phyloP scores from a whole-genome alignment of 2,113 vertebrate genomes.

The Trematomus loennbergii region DNA sequence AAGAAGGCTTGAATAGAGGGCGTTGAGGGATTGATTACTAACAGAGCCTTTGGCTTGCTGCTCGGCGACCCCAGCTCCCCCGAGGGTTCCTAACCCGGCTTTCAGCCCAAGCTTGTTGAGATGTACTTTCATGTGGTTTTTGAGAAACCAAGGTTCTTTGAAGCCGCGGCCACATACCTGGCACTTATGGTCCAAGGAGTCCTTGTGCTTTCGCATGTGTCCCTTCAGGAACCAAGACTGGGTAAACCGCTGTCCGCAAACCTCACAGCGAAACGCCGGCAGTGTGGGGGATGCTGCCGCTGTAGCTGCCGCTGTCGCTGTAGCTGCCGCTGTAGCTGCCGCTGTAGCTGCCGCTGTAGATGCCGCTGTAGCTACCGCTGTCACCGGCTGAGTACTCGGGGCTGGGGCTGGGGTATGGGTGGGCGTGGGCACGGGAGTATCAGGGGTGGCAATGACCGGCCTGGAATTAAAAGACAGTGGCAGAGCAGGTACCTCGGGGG shows the following conservation, averaged over 20 bases:
- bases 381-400: constrained; percentile 50
- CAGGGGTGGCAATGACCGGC: constrained; percentile 60
- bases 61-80: constrained; percentile 54
- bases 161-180: constrained; percentile 94
- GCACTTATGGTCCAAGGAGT: constrained; percentile 94
- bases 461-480: constrained; percentile 61
- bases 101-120: constrained; percentile 91
- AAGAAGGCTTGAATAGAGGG: constrained; percentile 89
- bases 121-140: constrained; percentile 97
- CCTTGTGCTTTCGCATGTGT: constrained; percentile 96
- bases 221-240: constrained; percentile 96
- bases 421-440: constrained; percentile 70
- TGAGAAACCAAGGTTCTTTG: constrained; percentile 96
- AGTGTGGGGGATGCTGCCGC: constrained; percentile 71
- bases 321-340: constrained; percentile 51
- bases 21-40: constrained; percentile 85
- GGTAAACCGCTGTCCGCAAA: constrained; percentile 93
- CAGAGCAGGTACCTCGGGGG: constrained; percentile 59
- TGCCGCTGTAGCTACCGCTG: constrained; percentile 53
- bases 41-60: constrained; percentile 73
- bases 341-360: constrained; percentile 42
- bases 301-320: constrained; percentile 50
- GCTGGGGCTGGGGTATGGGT: constrained; percentile 67
- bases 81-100: constrained; percentile 72
- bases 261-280: constrained; percentile 90